Evolutionary conservation across 1,140 invertebrate species (phyloP), one percentile per base, ranked within the genome.

Genomic region (Caerostris darwini): DNA sequence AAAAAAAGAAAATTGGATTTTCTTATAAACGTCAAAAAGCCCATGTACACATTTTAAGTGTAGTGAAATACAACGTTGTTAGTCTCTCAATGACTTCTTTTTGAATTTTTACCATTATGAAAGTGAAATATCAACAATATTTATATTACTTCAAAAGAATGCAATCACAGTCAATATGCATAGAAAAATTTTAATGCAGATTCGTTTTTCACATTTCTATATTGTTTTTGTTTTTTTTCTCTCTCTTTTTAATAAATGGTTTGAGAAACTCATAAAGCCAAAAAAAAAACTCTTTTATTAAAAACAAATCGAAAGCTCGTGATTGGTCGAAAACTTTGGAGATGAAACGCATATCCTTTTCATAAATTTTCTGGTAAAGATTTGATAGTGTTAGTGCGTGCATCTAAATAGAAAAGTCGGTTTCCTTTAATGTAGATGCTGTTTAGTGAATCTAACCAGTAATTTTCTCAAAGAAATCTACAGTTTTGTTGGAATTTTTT

Each of bases 401-500:
- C 71, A 12, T 77, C 53, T 77, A 77, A 12, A 77, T 77, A 77
- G 53, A 77, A 77, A 5, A 34, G 34, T 12, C 19, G 19, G 71
- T 34, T 53, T 53, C 71, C 12, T 77, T 12, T 50, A 50, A 34
- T 77, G 17, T 71, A 71, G 12, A 50, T 77, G 34, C 71, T 50
- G 10, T 77, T 77, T 77, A 50, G 12, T 34, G 71, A 34, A 5
- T 5, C 34, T 50, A 77, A 77, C 19, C 12, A 34, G 71, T 77
- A 77, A 77, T 77, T 77, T 67, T 53, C 5, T 50, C 53, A 4
- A 19, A 53, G 19, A 19, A 12, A 50, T 12, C 34, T 77, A 34
- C 71, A 77, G 71, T 77, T 77, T 77, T 77, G 71, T 50, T 53
- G 71, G 71, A 77, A 77, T 77, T 77, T 77, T 77, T 53, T 77